phyloP scores from a whole-genome alignment of 2,888 invertebrate genomes.

The Sclerodermus sp. region DNA sequence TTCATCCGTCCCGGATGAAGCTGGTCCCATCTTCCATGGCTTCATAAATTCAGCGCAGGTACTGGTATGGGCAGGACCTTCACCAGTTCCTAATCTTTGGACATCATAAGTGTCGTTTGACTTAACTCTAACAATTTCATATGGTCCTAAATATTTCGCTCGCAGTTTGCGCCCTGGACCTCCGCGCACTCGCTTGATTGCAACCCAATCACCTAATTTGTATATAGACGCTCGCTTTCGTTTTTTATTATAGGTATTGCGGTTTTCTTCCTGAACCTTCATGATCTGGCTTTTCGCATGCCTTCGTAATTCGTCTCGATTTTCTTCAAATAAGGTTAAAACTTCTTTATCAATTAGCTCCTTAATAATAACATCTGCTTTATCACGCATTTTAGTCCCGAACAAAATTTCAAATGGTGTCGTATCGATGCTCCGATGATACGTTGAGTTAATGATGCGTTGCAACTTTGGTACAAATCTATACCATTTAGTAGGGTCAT shows the following conservation, averaged over 20 bases:
- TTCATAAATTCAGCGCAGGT: conserved; percentile 12
- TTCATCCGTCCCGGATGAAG: no score
- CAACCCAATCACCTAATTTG: conserved; percentile 2
- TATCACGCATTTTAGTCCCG: conserved; percentile 7
- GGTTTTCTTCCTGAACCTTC: conserved; percentile 9
- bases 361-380: background rate
- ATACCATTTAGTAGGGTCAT: no score
- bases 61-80: no score
- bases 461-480: conserved; percentile 2
- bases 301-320: conserved; percentile 1
- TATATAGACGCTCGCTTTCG: background rate
- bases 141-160: conserved; percentile 15
- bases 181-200: conserved; percentile 13
- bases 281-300: conserved; percentile 5
- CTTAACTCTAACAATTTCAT: conserved; percentile 9
- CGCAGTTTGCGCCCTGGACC: conserved; percentile 10
- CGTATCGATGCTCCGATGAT: conserved; percentile 10
- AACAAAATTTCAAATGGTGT: conserved; percentile 8
- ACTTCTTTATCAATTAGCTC: conserved; percentile 3
- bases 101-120: conserved; percentile 14
- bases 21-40: no score
- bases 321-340: conserved; percentile 1
- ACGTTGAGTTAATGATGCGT: conserved; percentile 8
- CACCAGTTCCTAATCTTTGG: background rate
- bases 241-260: conserved; percentile 8